These are phyloP conservation scores for Anoura caudifer DNA, from an alignment of 2,113 vertebrate genomes.

Conservation along the genomic window DNA sequence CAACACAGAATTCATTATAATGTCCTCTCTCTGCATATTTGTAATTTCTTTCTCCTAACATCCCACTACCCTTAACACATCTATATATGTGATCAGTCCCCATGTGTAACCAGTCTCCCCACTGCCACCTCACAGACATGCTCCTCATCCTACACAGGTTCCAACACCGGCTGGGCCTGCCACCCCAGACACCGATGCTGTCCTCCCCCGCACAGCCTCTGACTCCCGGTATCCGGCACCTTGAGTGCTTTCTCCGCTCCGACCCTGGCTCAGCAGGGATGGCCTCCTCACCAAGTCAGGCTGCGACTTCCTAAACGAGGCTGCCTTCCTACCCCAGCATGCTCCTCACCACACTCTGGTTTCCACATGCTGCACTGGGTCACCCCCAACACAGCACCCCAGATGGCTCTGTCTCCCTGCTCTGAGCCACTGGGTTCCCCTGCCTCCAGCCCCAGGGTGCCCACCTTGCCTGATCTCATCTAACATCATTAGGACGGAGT, in stretches of 20 bases:
- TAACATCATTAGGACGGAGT: not conserved
- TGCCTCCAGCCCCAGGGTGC: too few relatives aligned
- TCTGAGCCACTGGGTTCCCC: not conserved
- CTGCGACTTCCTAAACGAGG: not conserved
- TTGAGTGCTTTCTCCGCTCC: not conserved
- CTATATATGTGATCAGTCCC: not conserved
- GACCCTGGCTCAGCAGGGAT: too few relatives aligned
- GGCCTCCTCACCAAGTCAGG: not conserved
- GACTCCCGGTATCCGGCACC: fast-evolving
- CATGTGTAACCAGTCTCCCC: not conserved
- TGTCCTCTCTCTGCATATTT: not conserved
- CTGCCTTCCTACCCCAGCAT: not conserved
- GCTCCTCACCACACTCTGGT: not conserved
- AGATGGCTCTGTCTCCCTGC: too few relatives aligned
- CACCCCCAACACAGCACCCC: not conserved
- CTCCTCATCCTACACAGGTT: not conserved
- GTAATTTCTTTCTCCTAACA: not conserved
- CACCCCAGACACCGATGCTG: not conserved
- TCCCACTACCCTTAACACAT: not conserved
- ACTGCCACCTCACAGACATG: not conserved
- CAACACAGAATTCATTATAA: not conserved
- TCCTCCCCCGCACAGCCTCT: not conserved
- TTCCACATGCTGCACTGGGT: fast-evolving
- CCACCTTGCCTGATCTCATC: not conserved
- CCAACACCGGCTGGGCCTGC: not conserved